Conservation (phyloP, 2,888 invertebrate genomes). For the Antheraea yamamai region DNA sequence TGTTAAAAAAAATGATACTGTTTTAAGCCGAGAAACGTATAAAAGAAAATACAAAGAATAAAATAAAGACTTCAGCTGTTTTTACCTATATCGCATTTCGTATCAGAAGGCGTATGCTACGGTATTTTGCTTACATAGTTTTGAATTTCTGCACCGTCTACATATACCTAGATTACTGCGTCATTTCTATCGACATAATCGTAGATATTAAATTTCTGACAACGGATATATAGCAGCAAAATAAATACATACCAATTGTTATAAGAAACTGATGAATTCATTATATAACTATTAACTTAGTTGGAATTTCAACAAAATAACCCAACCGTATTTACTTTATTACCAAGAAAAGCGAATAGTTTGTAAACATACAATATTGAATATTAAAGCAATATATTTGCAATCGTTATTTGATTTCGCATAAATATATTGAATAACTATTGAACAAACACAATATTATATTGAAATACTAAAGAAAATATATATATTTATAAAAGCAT, state of each 20-base stretch:
- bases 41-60: neutral
- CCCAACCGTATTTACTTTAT: neutral
- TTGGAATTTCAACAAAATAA: neutral
- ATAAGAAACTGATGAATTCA: too few species aligned
- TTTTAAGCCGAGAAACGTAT: too few species aligned
- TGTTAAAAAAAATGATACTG: too few species aligned
- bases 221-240: too few species aligned
- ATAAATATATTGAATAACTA: neutral
- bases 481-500: neutral
- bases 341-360: neutral
- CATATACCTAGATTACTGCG: too few species aligned
- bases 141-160: neutral
- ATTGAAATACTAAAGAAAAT: neutral
- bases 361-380: neutral
- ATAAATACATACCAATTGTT: too few species aligned
- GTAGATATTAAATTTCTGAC: too few species aligned
- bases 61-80: neutral
- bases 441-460: neutral
- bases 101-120: neutral
- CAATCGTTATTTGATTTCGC: neutral
- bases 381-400: neutral
- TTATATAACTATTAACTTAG: too few species aligned
- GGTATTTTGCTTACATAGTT: neutral
- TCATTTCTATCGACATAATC: too few species aligned
- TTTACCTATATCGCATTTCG: neutral